Base-by-base conservation (phyloP, 2,888 invertebrate genomes). In the Drosophila merina region DNA sequence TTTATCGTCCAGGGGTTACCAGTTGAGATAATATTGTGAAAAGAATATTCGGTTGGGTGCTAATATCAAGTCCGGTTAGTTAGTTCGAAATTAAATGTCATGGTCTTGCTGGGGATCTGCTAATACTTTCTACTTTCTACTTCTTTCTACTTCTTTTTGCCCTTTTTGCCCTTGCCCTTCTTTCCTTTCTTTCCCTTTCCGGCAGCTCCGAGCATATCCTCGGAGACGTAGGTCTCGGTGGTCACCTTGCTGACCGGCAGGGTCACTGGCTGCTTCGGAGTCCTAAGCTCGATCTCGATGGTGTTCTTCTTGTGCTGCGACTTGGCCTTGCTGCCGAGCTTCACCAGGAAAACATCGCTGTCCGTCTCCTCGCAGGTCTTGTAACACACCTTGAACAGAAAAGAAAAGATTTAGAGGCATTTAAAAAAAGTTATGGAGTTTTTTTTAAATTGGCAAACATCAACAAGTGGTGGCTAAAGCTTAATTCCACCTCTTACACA, bases 301-400 rank as follows among this genome's bases (percentile, higher is more conserved):
- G 93, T 93, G 48, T 93, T 93, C 84, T 95, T 95, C 91, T 95
- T 95, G 67, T 94, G 94, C 45, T 93, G 93, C 0, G 94, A 94
- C 33, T 95, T 95, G 0, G 94, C 94, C 86, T 96, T 96, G 85
- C 95, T 96, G 1, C 96, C 96, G 60, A 96, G 94, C 81, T 95
- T 94, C 49, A 96, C 91, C 4, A 96, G 92, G 75, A 96, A 96
- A 0, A 95, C 93, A 77, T 96, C 95, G 79, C 94, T 94, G 54
- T 95, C 94, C 0, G 95, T 94, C 78, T 95, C 94, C 0, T 94
- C 88, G 67, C 89, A 90, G 9, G 90, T 89, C 70, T 89, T 90
- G 63, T 90, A 90, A 58, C 92, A 92, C 14, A 92, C 89, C 91
- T 91, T 91, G 62, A 57, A 56, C 44, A 49, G n/a, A 55, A 12